These are phyloP conservation scores for Siniperca obscura DNA, from an alignment of 2,797 vertebrate genomes.

Conservation along the genomic window DNA sequence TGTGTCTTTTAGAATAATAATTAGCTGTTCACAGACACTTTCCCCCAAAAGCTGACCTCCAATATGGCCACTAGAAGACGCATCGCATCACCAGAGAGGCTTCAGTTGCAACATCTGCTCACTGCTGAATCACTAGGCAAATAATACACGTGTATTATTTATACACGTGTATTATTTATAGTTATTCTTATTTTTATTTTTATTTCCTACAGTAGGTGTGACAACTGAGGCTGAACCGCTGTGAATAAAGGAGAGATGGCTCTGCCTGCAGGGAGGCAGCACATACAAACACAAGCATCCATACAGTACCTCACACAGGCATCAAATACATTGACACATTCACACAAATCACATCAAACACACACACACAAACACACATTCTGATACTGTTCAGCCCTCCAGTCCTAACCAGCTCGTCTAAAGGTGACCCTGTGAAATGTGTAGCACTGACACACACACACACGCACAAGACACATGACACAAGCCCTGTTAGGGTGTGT, in stretches of 20 bases:
- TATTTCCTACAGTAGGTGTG: conserved; percentile 8
- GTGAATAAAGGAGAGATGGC: not conserved
- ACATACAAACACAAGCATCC: conserved; percentile 1
- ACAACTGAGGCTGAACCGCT: conserved; percentile 6
- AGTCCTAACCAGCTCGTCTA: not conserved
- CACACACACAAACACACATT: conserved; percentile 13
- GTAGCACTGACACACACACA: not conserved
- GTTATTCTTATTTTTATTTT: not conserved
- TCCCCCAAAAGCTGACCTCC: not conserved
- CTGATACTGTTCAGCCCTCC: not conserved
- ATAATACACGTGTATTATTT: not conserved
- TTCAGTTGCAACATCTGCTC: not conserved
- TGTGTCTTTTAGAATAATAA: not conserved
- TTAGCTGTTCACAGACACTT: not conserved
- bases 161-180: no score
- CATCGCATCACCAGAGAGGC: not conserved
- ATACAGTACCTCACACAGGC: conserved; percentile 8
- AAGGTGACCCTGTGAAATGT: conserved; percentile 37
- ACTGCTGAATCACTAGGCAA: not conserved
- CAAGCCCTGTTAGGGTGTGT: no score
- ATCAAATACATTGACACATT: conserved; percentile 3
- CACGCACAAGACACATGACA: not conserved
- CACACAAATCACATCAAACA: not conserved
- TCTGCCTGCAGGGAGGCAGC: conserved; percentile 13
- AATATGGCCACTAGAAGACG: not conserved